Evolutionary conservation across 2,113 vertebrate genomes (phyloP).

Genomic region (Holacanthus passer): DNA sequence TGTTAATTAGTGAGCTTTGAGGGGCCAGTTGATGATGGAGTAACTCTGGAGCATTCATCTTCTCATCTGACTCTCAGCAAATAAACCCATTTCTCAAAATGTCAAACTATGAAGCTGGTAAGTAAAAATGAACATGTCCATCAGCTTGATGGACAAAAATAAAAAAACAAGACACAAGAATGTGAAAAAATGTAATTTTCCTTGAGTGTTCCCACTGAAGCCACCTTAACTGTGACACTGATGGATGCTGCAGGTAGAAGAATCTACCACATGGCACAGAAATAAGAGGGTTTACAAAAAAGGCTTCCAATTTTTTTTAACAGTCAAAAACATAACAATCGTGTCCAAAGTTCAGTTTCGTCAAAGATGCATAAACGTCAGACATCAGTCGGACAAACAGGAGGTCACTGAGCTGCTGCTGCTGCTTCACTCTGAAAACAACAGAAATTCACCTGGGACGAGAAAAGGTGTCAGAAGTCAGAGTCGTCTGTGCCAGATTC

Average conservation of each 20-base stretch:
- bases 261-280: not conserved
- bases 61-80: not conserved
- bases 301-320: not conserved
- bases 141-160: not conserved
- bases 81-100: too few species aligned
- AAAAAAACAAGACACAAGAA: not conserved
- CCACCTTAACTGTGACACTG: not conserved
- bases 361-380: constrained; percentile 25
- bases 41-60: too few species aligned
- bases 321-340: not conserved
- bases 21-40: too few species aligned
- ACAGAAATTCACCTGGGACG: not conserved
- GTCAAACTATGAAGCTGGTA: not conserved
- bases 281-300: not conserved
- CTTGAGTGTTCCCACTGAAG: not conserved
- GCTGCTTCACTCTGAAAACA: not conserved
- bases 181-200: not conserved
- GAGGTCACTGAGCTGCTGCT: constrained; percentile 10
- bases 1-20: not conserved
- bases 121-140: not conserved
- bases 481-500: constrained; percentile 59
- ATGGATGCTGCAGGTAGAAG: not conserved
- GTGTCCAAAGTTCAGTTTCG: not conserved
- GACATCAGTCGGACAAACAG: not conserved
- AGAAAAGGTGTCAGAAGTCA: constrained; percentile 25